These are phyloP conservation scores for Eospalax fontanierii DNA, from an alignment of 2,797 vertebrate genomes.

Conservation along the genomic window DNA sequence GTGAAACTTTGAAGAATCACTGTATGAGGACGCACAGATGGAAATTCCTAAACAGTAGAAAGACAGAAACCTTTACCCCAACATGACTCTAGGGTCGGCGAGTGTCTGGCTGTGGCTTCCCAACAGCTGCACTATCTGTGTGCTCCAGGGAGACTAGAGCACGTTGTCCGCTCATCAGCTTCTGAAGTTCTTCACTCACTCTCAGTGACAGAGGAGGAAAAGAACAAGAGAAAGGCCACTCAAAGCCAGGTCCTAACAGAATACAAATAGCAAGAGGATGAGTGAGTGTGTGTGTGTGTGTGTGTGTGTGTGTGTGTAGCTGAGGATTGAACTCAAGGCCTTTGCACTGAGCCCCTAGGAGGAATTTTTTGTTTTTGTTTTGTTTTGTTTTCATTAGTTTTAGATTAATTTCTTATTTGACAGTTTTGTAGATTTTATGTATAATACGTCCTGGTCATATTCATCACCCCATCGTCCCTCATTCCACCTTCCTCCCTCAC, in stretches of 20 bases:
- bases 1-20: not conserved
- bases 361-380: not conserved
- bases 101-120: fast-evolving
- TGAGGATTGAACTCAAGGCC: too few relatives aligned
- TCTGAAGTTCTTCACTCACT: not conserved
- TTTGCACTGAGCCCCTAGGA: not conserved
- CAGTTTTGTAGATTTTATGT: not conserved
- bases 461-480: not conserved
- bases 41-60: not conserved
- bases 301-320: too few relatives aligned
- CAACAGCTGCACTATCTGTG: fast-evolving
- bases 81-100: fast-evolving
- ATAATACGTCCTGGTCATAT: not conserved
- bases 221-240: not conserved
- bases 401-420: not conserved
- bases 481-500: fast-evolving
- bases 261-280: not conserved
- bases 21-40: not conserved
- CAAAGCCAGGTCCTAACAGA: not conserved
- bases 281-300: too few relatives aligned
- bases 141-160: not conserved
- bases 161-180: not conserved
- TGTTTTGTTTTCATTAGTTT: not conserved
- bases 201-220: not conserved
- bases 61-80: not conserved